phyloP scores from a whole-genome alignment of 2,113 vertebrate genomes.

The Odontophorus gujanensis region DNA sequence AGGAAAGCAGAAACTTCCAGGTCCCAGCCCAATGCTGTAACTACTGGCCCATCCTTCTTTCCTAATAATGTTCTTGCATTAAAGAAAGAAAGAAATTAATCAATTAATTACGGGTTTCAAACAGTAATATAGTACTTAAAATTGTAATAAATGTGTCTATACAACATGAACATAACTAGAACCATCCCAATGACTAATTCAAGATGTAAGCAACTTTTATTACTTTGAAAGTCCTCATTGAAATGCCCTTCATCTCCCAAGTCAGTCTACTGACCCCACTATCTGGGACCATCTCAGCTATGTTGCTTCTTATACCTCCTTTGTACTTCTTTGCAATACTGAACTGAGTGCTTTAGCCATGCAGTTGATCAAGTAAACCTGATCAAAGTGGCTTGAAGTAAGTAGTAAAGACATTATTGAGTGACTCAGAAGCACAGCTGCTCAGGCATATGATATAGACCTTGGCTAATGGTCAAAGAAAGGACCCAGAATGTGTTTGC shows the following conservation, averaged over 20 bases:
- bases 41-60: conserved; percentile 44
- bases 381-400: conserved; percentile 42
- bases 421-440: conserved; percentile 22
- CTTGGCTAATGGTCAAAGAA: background rate
- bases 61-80: conserved; percentile 44
- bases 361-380: background rate
- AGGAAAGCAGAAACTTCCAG: conserved; percentile 41
- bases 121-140: conserved; percentile 45
- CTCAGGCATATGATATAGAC: background rate
- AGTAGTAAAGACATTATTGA: conserved; percentile 24
- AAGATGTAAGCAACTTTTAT: conserved; percentile 67
- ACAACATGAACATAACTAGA: conserved; percentile 80
- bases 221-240: conserved; percentile 59
- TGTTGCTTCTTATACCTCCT: conserved; percentile 9
- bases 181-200: conserved; percentile 72
- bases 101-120: conserved; percentile 61
- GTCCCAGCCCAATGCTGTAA: conserved; percentile 44
- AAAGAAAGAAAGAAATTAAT: conserved; percentile 61
- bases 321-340: background rate
- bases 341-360: background rate
- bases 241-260: conserved; percentile 36
- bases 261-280: conserved; percentile 24
- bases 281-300: conserved; percentile 35
- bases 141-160: conserved; percentile 63
- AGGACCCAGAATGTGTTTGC: background rate